Conservation (phyloP, 2,113 vertebrate genomes). For the Diadophis punctatus region DNA sequence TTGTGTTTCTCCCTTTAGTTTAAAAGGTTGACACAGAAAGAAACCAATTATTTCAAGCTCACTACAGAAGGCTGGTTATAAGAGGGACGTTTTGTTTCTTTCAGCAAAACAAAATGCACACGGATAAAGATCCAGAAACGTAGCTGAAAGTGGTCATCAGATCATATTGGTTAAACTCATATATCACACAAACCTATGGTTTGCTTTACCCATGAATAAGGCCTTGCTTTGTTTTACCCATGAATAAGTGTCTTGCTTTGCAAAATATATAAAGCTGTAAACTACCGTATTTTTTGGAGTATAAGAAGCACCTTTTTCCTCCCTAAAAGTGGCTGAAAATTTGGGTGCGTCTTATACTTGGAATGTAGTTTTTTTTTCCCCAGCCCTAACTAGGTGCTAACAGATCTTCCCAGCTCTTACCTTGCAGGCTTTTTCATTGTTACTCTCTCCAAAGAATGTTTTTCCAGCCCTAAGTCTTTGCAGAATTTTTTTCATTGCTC, state of each 20-base stretch:
- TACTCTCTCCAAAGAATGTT: too few relatives aligned
- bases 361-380: too few relatives aligned
- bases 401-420: too few relatives aligned
- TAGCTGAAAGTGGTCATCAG: not conserved
- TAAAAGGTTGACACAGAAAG: constrained; percentile 61
- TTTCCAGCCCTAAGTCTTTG: too few relatives aligned
- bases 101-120: constrained; percentile 32
- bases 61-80: constrained; percentile 47
- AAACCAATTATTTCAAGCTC: constrained; percentile 52
- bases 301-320: too few relatives aligned
- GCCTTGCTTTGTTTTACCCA: not conserved
- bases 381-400: too few relatives aligned
- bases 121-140: constrained; percentile 23
- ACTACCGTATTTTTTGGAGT: too few relatives aligned
- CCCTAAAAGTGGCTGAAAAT: too few relatives aligned
- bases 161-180: not conserved
- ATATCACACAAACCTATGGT: not conserved
- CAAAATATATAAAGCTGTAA: not conserved
- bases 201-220: not conserved
- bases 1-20: constrained; percentile 7
- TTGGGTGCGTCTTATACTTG: too few relatives aligned
- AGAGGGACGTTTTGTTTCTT: constrained; percentile 54
- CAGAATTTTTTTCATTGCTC: too few relatives aligned
- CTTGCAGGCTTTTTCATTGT: too few relatives aligned
- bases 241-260: not conserved